Conservation (phyloP, 2,888 invertebrate genomes). For the Agriopis marginaria region DNA sequence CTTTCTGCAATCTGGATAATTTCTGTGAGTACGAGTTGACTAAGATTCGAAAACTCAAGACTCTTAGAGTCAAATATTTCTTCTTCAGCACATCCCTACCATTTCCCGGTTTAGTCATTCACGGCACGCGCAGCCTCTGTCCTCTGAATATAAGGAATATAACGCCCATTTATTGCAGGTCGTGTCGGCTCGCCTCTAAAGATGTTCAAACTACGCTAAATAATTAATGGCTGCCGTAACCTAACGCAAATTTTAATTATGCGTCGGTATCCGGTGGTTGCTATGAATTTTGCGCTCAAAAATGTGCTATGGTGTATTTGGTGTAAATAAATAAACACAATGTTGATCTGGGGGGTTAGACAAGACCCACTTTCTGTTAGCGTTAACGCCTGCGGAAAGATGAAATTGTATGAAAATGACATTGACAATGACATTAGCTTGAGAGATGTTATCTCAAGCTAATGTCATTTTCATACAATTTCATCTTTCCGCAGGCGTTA, state of each 20-base stretch:
- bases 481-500: too few species aligned
- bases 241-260: slow-evolving; percentile 76
- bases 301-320: slow-evolving; percentile 31
- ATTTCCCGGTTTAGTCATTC: slow-evolving; percentile 68
- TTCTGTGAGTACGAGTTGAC: too few species aligned
- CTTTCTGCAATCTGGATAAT: too few species aligned
- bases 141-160: slow-evolving; percentile 80
- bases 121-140: slow-evolving; percentile 78
- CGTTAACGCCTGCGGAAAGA: background rate
- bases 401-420: too few species aligned
- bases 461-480: too few species aligned
- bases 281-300: slow-evolving; percentile 47
- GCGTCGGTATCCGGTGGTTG: slow-evolving; percentile 51
- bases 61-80: background rate
- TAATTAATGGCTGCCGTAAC: slow-evolving; percentile 76
- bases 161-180: slow-evolving; percentile 81
- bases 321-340: slow-evolving; percentile 16
- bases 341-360: background rate
- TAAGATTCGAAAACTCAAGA: background rate
- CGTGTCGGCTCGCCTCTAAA: slow-evolving; percentile 60
- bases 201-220: slow-evolving; percentile 76
- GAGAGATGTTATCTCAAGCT: too few species aligned
- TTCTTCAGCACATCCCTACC: slow-evolving; percentile 16
- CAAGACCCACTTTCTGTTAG: background rate
- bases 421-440: too few species aligned